Percentiles rank a stretch among this genome's conserved stretches.
phyloP scores from a whole-genome alignment of 2,888 invertebrate species.

The Leucophenga maculata region DNA sequence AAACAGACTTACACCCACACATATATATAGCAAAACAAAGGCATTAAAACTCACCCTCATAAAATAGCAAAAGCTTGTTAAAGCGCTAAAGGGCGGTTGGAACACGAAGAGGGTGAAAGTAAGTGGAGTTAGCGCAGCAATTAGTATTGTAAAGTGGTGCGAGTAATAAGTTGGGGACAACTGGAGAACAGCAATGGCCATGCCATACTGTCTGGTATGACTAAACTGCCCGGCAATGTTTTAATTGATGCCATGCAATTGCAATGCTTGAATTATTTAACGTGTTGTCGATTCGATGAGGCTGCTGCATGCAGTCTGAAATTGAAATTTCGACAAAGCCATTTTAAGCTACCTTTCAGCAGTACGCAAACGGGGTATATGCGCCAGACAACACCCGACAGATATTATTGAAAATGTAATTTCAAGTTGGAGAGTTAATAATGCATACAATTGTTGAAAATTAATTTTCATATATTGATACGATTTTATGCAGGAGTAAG shows the following conservation, averaged over 20 bases:
- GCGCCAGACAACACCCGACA: neutral
- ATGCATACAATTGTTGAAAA: constrained; percentile 34
- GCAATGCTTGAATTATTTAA: constrained; percentile 53
- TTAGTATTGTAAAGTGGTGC: neutral
- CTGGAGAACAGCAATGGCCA: constrained; percentile 32
- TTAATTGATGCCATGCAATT: constrained; percentile 42
- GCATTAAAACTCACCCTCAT: neutral
- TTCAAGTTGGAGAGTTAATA: constrained; percentile 37
- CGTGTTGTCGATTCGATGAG: constrained; percentile 10
- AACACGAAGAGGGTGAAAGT: neutral
- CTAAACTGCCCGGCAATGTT: constrained; percentile 11
- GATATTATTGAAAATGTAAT: constrained; percentile 57
- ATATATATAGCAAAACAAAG: neutral
- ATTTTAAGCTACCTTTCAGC: constrained; percentile 46
- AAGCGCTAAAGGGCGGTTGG: neutral
- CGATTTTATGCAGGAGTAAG: neutral
- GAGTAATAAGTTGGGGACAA: neutral
- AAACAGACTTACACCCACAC: neutral
- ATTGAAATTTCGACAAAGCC: constrained; percentile 42
- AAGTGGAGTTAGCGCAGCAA: constrained; percentile 3
- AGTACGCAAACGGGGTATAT: no score
- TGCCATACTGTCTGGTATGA: constrained; percentile 7
- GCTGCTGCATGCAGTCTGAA: neutral
- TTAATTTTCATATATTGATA: neutral
- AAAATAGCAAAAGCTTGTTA: neutral